Evolutionary conservation across 2,888 invertebrate genomes (phyloP).

Genomic region (Tetranychus piercei): DNA sequence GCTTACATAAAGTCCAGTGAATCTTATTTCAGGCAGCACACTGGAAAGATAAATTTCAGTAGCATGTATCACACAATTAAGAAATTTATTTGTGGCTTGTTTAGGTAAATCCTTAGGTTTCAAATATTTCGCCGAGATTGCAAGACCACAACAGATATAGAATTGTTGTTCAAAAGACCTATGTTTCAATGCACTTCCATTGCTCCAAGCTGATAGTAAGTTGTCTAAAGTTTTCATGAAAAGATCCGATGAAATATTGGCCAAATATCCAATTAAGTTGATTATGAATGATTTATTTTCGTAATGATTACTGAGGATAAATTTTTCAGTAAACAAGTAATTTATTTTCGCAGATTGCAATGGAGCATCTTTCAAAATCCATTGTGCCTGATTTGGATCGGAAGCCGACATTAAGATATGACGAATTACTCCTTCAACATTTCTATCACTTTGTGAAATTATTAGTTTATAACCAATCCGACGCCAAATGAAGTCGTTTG

Average conservation of each 20-base stretch:
- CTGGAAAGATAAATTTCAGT: not conserved
- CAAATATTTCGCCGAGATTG: not conserved
- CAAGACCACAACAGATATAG: not conserved
- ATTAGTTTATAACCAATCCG: not conserved
- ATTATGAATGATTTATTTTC: not conserved
- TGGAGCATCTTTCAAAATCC: not conserved
- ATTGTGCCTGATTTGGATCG: not conserved
- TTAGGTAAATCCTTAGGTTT: not conserved
- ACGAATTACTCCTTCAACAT: not conserved
- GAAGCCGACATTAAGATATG: not conserved
- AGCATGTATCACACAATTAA: not conserved
- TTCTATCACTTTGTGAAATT: not conserved
- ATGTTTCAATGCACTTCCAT: not conserved
- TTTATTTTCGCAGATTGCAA: not conserved
- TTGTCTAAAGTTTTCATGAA: not conserved
- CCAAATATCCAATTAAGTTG: conserved; percentile 9
- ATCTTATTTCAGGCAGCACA: not conserved
- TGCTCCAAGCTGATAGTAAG: not conserved
- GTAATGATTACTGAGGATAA: not conserved
- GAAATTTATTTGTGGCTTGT: not conserved
- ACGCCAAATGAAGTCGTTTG: conserved; percentile 8
- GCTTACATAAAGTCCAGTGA: conserved; percentile 3
- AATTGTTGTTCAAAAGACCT: not conserved
- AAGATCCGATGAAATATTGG: not conserved
- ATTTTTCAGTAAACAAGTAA: conserved; percentile 1